phyloP scores from a whole-genome alignment of 2,888 invertebrate species.

The Leptura quadrifasciata region DNA sequence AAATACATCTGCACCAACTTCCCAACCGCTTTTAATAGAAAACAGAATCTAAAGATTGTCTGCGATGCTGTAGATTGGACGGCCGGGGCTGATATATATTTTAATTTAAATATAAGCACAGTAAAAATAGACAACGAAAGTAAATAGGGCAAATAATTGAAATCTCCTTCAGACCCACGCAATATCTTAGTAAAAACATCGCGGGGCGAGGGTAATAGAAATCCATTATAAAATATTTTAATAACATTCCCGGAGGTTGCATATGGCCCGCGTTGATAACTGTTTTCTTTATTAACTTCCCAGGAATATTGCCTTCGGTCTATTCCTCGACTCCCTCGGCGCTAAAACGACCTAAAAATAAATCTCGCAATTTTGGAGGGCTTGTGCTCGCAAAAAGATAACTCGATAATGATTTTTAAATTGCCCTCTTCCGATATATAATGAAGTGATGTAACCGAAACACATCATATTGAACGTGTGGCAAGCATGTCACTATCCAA shows the following conservation, averaged over 20 bases:
- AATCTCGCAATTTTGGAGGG: conserved; percentile 25
- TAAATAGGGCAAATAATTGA: conserved; percentile 19
- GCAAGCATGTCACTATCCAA: neutral
- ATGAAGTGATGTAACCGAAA: conserved; percentile 23
- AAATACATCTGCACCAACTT: too few species aligned
- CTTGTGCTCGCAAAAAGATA: conserved; percentile 16
- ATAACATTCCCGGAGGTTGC: conserved; percentile 41
- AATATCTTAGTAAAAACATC: conserved; percentile 22
- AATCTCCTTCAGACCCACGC: conserved; percentile 19
- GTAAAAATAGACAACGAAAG: too few species aligned
- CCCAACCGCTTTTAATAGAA: too few species aligned
- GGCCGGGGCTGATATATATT: too few species aligned
- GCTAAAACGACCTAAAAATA: conserved; percentile 27
- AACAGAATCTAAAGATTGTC: too few species aligned
- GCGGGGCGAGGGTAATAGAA: conserved; percentile 17
- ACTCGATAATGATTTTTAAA: conserved; percentile 34
- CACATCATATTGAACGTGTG: conserved; percentile 7
- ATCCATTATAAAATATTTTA: conserved; percentile 41
- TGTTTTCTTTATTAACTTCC: conserved; percentile 39
- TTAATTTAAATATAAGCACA: too few species aligned
- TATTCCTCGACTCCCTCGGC: conserved; percentile 8
- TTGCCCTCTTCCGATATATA: conserved; percentile 27
- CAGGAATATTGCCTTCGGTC: conserved; percentile 25
- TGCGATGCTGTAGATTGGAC: too few species aligned
- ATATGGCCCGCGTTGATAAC: conserved; percentile 43